Percentiles rank a stretch among this genome's conserved stretches.
Evolutionary conservation across 2,797 vertebrate genomes (phyloP).

Genomic region (Myioborus miniatus): DNA sequence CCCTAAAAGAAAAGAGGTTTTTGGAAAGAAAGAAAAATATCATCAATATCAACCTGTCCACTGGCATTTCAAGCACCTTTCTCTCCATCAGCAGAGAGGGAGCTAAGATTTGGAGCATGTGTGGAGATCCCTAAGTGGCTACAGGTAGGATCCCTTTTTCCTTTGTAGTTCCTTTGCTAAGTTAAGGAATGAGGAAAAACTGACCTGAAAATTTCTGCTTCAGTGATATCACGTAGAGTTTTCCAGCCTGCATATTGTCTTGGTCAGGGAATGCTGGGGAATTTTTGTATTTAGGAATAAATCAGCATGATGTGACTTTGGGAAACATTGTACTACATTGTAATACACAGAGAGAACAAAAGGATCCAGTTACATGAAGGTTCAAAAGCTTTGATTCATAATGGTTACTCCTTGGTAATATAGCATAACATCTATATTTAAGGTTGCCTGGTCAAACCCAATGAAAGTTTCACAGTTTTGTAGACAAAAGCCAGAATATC

Average conservation of each 20-base stretch:
- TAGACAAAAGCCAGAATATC: neutral
- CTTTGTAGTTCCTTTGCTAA: neutral
- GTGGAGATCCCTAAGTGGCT: neutral
- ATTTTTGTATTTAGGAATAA: neutral
- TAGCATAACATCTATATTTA: accelerated
- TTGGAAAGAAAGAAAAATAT: neutral
- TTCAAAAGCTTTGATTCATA: neutral
- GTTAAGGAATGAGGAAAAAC: neutral
- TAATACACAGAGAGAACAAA: neutral
- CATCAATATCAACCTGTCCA: neutral
- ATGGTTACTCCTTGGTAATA: neutral
- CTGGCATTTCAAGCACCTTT: neutral
- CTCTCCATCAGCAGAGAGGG: neutral
- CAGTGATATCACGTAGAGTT: neutral
- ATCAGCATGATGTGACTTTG: neutral
- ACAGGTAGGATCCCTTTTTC: neutral
- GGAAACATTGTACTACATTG: neutral
- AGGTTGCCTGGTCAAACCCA: neutral
- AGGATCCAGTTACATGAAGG: neutral
- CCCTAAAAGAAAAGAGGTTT: neutral
- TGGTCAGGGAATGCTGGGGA: neutral
- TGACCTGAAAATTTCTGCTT: neutral
- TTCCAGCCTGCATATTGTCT: neutral
- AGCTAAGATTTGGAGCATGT: neutral
- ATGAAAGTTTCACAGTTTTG: neutral